Percentiles rank a stretch among this genome's conserved stretches.
phyloP scores from a whole-genome alignment of 1,140 invertebrate genomes.

The Drosophila nannoptera region DNA sequence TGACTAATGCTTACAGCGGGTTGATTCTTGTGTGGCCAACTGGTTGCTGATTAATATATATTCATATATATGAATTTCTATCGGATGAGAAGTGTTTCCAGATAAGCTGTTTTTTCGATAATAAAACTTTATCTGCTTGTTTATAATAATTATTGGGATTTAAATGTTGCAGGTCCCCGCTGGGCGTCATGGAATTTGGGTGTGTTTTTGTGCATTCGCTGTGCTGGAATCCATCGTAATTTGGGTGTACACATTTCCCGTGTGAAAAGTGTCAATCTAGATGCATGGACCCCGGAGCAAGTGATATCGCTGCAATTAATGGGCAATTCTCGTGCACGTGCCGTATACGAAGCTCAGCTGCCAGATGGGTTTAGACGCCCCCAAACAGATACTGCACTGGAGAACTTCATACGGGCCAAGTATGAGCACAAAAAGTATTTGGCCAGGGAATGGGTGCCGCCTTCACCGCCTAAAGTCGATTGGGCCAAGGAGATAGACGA shows the following conservation, averaged over 20 bases:
- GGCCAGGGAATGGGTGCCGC: constrained; percentile 96
- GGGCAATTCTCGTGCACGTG: constrained; percentile 97
- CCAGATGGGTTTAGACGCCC: constrained; percentile 96
- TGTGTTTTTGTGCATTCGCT: constrained; percentile 98
- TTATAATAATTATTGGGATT: neutral
- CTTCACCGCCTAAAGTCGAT: constrained; percentile 89
- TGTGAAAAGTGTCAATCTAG: constrained; percentile 98
- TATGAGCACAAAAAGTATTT: constrained; percentile 99
- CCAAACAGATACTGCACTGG: constrained; percentile 95
- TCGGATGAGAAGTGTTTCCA: constrained; percentile 1
- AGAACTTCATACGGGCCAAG: constrained; percentile 97
- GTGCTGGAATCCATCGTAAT: constrained; percentile 98
- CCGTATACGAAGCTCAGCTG: constrained; percentile 98
- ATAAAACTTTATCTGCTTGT: neutral
- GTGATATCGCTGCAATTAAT: constrained; percentile 96
- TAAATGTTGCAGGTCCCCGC: constrained; percentile 87
- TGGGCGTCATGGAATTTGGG: constrained; percentile 99
- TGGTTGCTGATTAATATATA: neutral
- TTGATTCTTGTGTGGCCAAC: neutral
- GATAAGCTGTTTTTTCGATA: constrained; percentile 1
- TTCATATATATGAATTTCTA: neutral
- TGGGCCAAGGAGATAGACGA: constrained; percentile 92
- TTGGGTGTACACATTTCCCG: constrained; percentile 98
- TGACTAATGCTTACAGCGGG: neutral
- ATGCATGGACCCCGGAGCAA: constrained; percentile 99